Conservation (phyloP, 2,888 invertebrate genomes). For the Leptopilina syphax region DNA sequence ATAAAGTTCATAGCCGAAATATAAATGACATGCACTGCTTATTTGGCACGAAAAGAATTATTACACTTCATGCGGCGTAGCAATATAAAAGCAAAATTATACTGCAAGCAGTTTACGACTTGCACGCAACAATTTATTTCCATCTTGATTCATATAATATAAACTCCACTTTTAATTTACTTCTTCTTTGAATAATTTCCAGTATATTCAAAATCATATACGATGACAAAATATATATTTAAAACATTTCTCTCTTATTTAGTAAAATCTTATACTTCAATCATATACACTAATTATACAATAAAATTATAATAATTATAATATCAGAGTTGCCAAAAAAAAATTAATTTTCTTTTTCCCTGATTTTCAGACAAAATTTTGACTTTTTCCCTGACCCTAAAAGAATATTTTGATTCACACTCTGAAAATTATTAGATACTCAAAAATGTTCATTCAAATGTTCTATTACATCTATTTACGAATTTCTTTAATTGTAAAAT, state of each 20-base stretch:
- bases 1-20: constrained; percentile 17
- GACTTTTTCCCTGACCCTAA: too few relatives aligned
- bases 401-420: too few relatives aligned
- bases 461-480: too few relatives aligned
- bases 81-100: constrained; percentile 31
- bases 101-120: not conserved
- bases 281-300: not conserved
- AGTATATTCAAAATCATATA: not conserved
- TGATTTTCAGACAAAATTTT: too few relatives aligned
- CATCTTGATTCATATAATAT: constrained; percentile 22
- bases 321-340: too few relatives aligned
- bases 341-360: too few relatives aligned
- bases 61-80: constrained; percentile 25
- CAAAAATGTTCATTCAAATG: too few relatives aligned
- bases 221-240: not conserved
- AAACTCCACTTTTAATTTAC: constrained; percentile 14
- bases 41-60: constrained; percentile 23
- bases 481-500: too few relatives aligned
- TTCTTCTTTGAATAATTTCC: not conserved
- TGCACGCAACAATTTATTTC: constrained; percentile 22
- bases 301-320: not conserved
- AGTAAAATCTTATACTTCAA: constrained; percentile 1
- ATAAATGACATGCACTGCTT: constrained; percentile 24
- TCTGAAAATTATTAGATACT: too few relatives aligned
- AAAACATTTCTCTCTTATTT: not conserved